Evolutionary conservation across 2,797 vertebrate genomes (phyloP).

Genomic region (Sternotherus odoratus): DNA sequence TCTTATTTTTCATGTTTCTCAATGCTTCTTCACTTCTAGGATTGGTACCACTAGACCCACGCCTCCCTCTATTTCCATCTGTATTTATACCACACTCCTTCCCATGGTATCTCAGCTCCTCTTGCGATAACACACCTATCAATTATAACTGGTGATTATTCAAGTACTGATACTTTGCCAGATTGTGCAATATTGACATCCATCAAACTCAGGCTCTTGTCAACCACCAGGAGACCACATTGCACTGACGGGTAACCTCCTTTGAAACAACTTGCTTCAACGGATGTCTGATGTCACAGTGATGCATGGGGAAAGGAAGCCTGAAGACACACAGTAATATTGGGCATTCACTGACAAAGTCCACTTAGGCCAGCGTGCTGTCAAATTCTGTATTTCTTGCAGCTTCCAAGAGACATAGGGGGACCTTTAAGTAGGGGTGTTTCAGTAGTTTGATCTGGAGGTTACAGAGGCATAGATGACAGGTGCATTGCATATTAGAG

Average conservation of each 20-base stretch:
- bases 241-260: not conserved
- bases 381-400: not conserved
- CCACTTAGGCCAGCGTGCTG: not conserved
- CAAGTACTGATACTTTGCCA: not conserved
- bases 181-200: not conserved
- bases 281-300: not conserved
- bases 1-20: not conserved
- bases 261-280: not conserved
- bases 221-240: not conserved
- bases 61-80: not conserved
- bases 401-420: not conserved
- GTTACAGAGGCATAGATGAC: not conserved
- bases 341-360: not conserved
- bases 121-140: not conserved
- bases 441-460: not conserved
- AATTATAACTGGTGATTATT: not conserved
- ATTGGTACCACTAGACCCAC: not conserved
- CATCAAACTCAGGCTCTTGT: not conserved
- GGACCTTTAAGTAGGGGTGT: not conserved
- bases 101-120: not conserved
- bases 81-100: not conserved
- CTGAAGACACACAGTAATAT: not conserved
- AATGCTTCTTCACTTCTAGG: not conserved
- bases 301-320: not conserved
- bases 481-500: not conserved